These are phyloP conservation scores for Coptodon rendalli DNA, from an alignment of 2,113 vertebrate species.

Conservation along the genomic window DNA sequence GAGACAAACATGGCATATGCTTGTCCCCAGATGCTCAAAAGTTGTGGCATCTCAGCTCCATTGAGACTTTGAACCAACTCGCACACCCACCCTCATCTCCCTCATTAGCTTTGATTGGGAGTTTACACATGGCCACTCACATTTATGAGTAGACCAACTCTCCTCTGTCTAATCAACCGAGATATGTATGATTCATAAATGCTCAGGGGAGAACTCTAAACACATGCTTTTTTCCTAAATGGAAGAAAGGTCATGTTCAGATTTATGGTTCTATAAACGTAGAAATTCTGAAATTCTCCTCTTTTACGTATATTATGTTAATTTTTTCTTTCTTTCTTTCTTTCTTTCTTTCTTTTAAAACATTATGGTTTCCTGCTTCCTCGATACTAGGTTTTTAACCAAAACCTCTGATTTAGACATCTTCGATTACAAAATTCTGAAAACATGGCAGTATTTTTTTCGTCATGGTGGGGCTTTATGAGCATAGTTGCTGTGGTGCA, in stretches of 20 bases:
- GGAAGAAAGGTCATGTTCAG: background rate
- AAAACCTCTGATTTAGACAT: background rate
- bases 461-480: background rate
- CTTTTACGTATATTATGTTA: background rate
- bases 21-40: conserved; percentile 31
- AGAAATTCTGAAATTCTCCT: background rate
- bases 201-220: background rate
- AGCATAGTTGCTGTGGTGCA: background rate
- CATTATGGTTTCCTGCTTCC: background rate
- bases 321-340: background rate
- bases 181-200: background rate
- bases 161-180: conserved; percentile 15
- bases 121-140: conserved; percentile 49
- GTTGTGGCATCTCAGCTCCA: conserved; percentile 21
- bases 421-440: background rate
- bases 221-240: background rate
- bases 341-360: background rate
- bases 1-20: conserved; percentile 41
- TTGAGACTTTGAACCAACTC: conserved; percentile 19
- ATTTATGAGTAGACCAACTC: background rate
- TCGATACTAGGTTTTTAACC: background rate
- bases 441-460: background rate
- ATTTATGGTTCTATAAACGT: background rate
- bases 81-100: conserved; percentile 16
- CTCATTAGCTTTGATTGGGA: conserved; percentile 39